Percentiles rank a stretch among this genome's conserved stretches.
phyloP scores from a whole-genome alignment of 2,797 vertebrate species.

The Pseudomugil gertrudae region DNA sequence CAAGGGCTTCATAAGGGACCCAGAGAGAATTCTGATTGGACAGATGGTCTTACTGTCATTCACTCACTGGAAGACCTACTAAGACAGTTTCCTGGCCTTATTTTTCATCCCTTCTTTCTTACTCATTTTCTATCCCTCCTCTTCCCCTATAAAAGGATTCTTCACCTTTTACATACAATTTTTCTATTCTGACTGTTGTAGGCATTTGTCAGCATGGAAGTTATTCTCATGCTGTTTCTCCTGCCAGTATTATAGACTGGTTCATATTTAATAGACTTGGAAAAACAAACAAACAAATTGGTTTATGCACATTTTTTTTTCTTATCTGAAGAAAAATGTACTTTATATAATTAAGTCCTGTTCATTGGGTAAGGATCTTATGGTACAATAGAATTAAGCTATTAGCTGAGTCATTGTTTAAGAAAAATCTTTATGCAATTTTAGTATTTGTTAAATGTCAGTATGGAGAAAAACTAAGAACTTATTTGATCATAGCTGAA shows the following conservation, averaged over 20 bases:
- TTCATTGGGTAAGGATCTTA: background rate
- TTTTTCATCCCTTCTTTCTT: conserved; percentile 24
- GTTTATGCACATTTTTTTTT: background rate
- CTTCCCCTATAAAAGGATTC: background rate
- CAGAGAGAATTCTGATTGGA: conserved; percentile 58
- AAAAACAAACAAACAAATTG: background rate
- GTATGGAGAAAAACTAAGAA: background rate
- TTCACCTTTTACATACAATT: background rate
- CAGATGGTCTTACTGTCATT: conserved; percentile 73
- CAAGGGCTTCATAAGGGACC: conserved; percentile 49
- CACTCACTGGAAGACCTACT: conserved; percentile 56
- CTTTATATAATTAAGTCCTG: background rate
- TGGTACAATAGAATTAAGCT: background rate
- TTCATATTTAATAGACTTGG: too few relatives aligned
- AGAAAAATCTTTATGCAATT: too few relatives aligned
- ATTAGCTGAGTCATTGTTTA: too few relatives aligned
- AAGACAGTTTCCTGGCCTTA: conserved; percentile 34
- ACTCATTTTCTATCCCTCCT: background rate
- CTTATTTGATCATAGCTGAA: background rate
- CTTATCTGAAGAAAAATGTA: background rate
- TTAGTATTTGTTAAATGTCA: too few relatives aligned
- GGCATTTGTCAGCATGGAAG: background rate
- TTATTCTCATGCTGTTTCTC: conserved; percentile 7
- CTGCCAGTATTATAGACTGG: too few relatives aligned
- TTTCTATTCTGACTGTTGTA: background rate